Percentiles rank a stretch among this genome's conserved stretches.
Conservation (phyloP, 2,797 vertebrate species). For the Limnodromus scolopaceus region DNA sequence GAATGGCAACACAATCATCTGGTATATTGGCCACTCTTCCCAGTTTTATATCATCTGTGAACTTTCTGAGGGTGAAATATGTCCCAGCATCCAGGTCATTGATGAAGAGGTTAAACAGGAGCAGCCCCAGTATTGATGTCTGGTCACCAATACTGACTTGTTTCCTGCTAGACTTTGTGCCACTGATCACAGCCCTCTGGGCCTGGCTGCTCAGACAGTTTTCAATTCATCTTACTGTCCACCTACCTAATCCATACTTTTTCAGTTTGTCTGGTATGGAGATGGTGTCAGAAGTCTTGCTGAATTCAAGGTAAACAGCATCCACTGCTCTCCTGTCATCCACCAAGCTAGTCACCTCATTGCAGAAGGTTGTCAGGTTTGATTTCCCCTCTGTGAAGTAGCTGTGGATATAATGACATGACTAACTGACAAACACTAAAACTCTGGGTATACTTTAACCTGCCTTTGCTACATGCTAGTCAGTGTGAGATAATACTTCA, state of each 20-base stretch:
- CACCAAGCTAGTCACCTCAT: neutral
- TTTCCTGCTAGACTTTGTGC: neutral
- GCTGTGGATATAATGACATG: neutral
- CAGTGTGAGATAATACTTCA: neutral
- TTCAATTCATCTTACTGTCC: neutral
- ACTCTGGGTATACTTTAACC: neutral
- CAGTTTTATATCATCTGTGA: neutral
- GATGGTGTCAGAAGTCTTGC: neutral
- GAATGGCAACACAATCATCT: neutral
- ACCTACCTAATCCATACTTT: neutral
- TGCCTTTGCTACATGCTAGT: neutral
- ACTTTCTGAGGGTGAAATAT: neutral
- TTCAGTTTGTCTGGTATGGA: neutral
- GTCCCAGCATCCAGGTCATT: neutral
- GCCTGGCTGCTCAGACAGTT: neutral
- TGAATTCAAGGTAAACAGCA: neutral
- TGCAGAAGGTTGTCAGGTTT: neutral
- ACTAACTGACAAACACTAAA: neutral
- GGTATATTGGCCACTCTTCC: neutral
- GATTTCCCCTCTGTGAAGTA: neutral
- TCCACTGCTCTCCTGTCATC: neutral
- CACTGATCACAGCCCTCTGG: neutral
- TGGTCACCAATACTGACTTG: neutral
- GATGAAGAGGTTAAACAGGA: neutral
- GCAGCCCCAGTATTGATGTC: neutral